Conservation (phyloP, 64 coral and sea anemone genomes). For the Stichodactyla mertensii region DNA sequence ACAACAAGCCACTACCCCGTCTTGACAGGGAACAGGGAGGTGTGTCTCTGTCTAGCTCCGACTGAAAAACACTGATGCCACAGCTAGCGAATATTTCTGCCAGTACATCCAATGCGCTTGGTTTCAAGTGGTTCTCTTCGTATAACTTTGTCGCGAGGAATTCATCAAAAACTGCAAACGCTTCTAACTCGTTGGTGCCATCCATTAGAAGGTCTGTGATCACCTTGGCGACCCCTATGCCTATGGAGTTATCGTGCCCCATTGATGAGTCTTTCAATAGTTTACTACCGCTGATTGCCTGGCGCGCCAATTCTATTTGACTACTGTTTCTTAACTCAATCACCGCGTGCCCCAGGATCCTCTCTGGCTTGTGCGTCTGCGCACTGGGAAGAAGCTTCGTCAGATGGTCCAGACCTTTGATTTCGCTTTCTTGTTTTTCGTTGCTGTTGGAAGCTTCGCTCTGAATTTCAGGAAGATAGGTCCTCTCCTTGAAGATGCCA, state of each 20-base stretch:
- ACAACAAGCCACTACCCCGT: not conserved
- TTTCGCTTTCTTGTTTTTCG: not conserved
- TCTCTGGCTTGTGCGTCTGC: conserved; percentile 22
- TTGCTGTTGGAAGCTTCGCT: not conserved
- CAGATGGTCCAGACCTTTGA: not conserved
- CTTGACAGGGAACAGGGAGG: not conserved
- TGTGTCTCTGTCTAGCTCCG: conserved; percentile 1
- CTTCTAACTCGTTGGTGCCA: conserved; percentile 78
- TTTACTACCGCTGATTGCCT: conserved; percentile 60
- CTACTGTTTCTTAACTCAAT: conserved; percentile 68
- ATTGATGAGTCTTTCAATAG: conserved; percentile 28
- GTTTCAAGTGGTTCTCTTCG: not conserved
- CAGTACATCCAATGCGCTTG: conserved; percentile 36
- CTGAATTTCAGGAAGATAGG: conserved; percentile 63
- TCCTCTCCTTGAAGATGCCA: conserved; percentile 41
- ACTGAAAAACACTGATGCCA: not conserved
- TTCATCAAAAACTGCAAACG: conserved; percentile 72
- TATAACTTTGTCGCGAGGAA: conserved; percentile 57
- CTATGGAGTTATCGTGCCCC: conserved; percentile 26
- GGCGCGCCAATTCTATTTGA: conserved; percentile 70
- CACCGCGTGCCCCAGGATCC: conserved; percentile 62
- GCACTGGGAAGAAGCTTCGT: conserved; percentile 45
- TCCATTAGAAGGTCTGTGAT: conserved; percentile 78
- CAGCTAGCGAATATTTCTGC: conserved; percentile 74
- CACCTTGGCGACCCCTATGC: conserved; percentile 75